Conservation (phyloP, 1,140 invertebrate genomes). For the Stegodyphus mimosarum region DNA sequence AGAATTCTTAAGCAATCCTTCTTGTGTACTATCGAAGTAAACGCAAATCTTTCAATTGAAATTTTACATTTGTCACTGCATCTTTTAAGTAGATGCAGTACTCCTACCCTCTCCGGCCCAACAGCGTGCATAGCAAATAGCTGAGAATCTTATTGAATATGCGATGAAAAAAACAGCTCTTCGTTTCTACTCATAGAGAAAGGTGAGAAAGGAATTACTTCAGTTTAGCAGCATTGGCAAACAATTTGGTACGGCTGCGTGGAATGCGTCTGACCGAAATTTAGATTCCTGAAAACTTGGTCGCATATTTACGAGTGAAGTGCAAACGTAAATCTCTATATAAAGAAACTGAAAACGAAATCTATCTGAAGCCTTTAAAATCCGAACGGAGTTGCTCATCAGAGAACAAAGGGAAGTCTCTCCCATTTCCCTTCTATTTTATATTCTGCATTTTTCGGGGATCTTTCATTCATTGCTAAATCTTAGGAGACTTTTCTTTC, state of each 20-base stretch:
- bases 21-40: too few species aligned
- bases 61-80: too few species aligned
- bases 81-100: too few species aligned
- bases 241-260: conserved; percentile 17
- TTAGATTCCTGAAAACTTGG: conserved; percentile 38
- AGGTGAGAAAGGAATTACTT: not conserved
- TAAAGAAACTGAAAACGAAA: conserved; percentile 32
- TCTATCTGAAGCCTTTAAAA: conserved; percentile 16
- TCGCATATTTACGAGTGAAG: conserved; percentile 32
- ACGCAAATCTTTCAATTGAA: too few species aligned
- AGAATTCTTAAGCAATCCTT: too few species aligned
- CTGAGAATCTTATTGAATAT: too few species aligned
- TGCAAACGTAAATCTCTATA: conserved; percentile 37
- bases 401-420: conserved; percentile 23
- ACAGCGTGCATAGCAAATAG: too few species aligned
- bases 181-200: too few species aligned
- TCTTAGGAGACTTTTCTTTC: conserved; percentile 19
- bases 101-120: too few species aligned
- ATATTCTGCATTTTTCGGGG: conserved; percentile 12
- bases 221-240: conserved; percentile 4
- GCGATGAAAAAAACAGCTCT: too few species aligned
- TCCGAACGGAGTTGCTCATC: conserved; percentile 24
- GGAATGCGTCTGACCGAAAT: conserved; percentile 6
- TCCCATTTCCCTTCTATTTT: conserved; percentile 31
- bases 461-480: conserved; percentile 56